Base-by-base conservation (phyloP, 2,888 invertebrate genomes). In the Cataglyphis altisquamis region DNA sequence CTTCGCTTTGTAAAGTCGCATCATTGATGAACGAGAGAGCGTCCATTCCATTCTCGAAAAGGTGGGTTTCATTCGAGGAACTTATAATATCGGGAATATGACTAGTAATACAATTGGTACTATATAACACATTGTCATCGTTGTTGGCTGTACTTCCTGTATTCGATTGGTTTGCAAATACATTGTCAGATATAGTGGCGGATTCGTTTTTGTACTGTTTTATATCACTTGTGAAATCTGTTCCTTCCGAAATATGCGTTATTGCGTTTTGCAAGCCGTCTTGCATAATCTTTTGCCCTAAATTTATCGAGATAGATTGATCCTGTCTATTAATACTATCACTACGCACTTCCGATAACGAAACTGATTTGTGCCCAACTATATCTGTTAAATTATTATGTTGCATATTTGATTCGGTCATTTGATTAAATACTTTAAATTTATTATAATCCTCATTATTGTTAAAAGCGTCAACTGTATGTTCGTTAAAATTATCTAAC, bases 281-380 rank as follows among this genome's bases (percentile, higher is more conserved):
- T 39, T 92, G 92, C 87, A 94, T 90, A 72, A 94, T 93, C 82
- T 93, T 92, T 75, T 94, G 92, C 39, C 92, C 91, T 36, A 91
- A 87, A 72, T 84, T 89, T 52, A 88, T 82, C 25, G 91, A 52
- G 36, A 82, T 75, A 45, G 82, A 36, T 25, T 66, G 62, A 18
- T 75, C 64, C 12, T 36, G 55, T 15, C 62, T 78, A 10, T 36
- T 66, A 6, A 63, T 36, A n/a, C 63, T 67, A 25, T 45, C 70
- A 25, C 64, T 68, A 1, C 15, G 21, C 5, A 25, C 15, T 55
- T 90, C 67, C 0, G 48, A 32, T 12, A 81, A 66, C 5, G 90
- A 63, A 32, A 66, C 63, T 21, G 84, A 77, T 21, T 48, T 29
- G 36, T 87, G 57, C 0, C 62, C 72, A 45, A 60, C 15, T 32